Conservation (phyloP, 1,140 invertebrate genomes). For the Diprion similis region DNA sequence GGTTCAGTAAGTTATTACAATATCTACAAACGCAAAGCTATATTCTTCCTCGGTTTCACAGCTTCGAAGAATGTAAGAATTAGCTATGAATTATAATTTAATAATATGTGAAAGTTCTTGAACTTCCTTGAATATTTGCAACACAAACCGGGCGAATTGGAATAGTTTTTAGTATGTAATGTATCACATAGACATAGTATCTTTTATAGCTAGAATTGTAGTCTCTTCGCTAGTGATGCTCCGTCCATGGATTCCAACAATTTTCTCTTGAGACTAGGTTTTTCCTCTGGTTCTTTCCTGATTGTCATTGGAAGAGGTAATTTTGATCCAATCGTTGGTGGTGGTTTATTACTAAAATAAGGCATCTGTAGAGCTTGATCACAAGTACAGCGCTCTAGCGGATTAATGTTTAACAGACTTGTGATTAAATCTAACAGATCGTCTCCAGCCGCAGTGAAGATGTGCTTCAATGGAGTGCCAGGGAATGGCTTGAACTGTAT, state of each 20-base stretch:
- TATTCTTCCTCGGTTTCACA: no score
- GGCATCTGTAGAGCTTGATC: conserved; percentile 82
- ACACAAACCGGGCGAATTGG: no score
- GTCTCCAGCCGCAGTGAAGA: conserved; percentile 95
- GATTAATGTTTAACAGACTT: conserved; percentile 84
- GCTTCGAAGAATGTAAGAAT: no score
- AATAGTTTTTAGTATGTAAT: background rate
- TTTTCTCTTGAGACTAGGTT: conserved; percentile 78
- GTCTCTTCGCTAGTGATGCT: conserved; percentile 70
- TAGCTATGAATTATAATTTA: no score
- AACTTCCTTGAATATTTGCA: no score
- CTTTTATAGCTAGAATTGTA: conserved; percentile 64
- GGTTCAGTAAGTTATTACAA: background rate
- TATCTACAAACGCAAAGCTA: background rate
- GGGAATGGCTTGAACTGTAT: conserved; percentile 91
- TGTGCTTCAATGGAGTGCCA: conserved; percentile 83
- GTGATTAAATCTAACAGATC: conserved; percentile 90
- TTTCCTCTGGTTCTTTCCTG: conserved; percentile 66
- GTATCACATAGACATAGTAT: background rate
- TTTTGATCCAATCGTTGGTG: conserved; percentile 80
- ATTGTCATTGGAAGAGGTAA: conserved; percentile 79
- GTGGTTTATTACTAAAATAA: conserved; percentile 90
- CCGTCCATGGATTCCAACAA: conserved; percentile 74
- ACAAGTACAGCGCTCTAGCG: conserved; percentile 82
- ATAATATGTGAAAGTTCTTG: no score